Conservation (phyloP, 2,797 vertebrate genomes). For the Psittacula echo region DNA sequence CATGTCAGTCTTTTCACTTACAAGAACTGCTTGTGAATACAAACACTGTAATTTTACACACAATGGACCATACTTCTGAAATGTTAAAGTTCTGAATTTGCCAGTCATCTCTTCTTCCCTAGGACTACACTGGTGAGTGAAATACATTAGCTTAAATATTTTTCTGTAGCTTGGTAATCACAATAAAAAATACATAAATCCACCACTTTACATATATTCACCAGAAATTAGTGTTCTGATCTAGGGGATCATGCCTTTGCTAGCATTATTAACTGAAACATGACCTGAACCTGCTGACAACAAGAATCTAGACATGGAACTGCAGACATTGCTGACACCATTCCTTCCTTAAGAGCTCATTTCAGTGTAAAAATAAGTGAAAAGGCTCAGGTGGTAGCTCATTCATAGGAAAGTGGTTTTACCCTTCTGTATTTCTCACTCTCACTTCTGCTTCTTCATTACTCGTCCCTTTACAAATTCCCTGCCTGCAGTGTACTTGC, state of each 20-base stretch:
- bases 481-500: not conserved
- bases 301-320: not conserved
- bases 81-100: not conserved
- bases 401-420: not conserved
- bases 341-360: not conserved
- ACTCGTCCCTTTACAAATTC: not conserved
- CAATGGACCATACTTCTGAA: not conserved
- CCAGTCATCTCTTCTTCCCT: not conserved
- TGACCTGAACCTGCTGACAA: not conserved
- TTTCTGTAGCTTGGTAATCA: not conserved
- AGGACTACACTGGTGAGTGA: not conserved
- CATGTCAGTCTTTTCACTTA: not conserved
- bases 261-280: not conserved
- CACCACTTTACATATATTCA: not conserved
- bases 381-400: not conserved
- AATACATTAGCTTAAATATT: not conserved
- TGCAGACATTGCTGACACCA: not conserved
- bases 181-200: not conserved
- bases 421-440: not conserved
- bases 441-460: not conserved
- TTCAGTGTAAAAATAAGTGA: not conserved
- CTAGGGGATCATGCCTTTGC: fast-evolving
- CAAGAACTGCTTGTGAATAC: not conserved
- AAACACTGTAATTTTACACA: not conserved
- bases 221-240: not conserved